Evolutionary conservation across 2,888 invertebrate genomes (phyloP), one percentile per base, ranked within the genome.

Genomic region (Melipona beecheii): DNA sequence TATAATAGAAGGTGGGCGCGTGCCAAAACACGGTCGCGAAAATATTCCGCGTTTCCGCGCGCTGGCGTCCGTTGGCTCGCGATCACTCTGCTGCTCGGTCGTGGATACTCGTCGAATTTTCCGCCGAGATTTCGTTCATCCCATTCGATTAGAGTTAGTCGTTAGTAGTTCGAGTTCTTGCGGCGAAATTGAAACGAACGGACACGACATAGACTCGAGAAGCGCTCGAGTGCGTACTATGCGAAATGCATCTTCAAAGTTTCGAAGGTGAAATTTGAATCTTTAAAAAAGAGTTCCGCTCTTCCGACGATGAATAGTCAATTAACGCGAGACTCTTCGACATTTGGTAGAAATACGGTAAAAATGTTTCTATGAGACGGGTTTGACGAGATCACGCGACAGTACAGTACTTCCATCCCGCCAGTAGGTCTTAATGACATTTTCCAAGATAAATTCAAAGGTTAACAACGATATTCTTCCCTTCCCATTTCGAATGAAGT

Each of bases 1-100:
- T 75, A 68, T 78, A 76, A 77, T 71, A 64, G 76, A 71, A 71
- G 36, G 36, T 36, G 21, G 17, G 68, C 43, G 69, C 60, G 50
- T 70, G 75, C 66, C 75, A 66, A 66, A 75, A 75, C 54, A 75
- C 56, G 21, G 4, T 27, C 43, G 56, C 56, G 66, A 56, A 75
- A 75, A 75, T 75, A 72, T 72, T 72, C 71, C 71, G 58, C 71
- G 71, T 72, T 43, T 19, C 27, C 43, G 43, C 43, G 43, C 27
- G 58, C 49, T 21, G 13, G 2, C 43, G 54, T 56, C 43, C 17
- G 21, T 27, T 66, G 75, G 54, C 43, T 66, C 66, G 65, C 66
- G 66, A 75, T 75, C 75, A 66, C 56, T 75, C 66, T n/a, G n/a
- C 27, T 36, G 19, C 21, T 43, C n/a, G 17, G n/a, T 19, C 24